Conservation (phyloP, 2,113 vertebrate species). For the Daubentonia madagascariensis region DNA sequence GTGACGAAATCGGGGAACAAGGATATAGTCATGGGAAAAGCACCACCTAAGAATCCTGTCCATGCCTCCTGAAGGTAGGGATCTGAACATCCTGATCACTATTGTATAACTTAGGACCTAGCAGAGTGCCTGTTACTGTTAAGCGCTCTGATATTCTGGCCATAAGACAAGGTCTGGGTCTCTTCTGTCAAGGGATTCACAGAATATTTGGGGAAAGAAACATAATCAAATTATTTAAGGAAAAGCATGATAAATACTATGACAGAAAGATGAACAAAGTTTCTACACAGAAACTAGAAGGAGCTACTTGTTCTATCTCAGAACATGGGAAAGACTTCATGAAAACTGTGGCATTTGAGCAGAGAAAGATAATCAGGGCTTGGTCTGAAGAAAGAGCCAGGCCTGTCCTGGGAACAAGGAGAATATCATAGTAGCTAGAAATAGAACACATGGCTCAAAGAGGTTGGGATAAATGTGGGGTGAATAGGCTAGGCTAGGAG, state of each 20-base stretch:
- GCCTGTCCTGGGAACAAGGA: not conserved
- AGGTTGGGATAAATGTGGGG: not conserved
- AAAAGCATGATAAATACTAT: not conserved
- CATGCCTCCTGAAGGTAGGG: not conserved
- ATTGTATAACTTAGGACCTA: not conserved
- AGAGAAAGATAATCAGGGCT: not conserved
- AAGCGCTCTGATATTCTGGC: not conserved
- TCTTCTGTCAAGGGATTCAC: not conserved
- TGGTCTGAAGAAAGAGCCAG: not conserved
- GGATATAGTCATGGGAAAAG: not conserved
- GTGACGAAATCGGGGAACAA: not conserved
- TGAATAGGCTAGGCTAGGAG: not conserved
- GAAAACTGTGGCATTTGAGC: not conserved
- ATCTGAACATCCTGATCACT: not conserved
- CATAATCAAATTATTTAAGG: not conserved
- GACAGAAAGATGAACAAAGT: not conserved
- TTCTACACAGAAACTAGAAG: not conserved
- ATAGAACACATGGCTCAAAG: no score
- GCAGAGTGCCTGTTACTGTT: not conserved
- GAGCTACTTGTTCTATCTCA: not conserved
- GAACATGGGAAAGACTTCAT: not conserved
- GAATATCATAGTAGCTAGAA: not conserved
- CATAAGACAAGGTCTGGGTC: not conserved
- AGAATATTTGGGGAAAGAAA: not conserved
- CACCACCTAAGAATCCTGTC: fast-evolving